Conservation (phyloP, 2,888 invertebrate genomes). For the Rhagophthalmus giganteus region DNA sequence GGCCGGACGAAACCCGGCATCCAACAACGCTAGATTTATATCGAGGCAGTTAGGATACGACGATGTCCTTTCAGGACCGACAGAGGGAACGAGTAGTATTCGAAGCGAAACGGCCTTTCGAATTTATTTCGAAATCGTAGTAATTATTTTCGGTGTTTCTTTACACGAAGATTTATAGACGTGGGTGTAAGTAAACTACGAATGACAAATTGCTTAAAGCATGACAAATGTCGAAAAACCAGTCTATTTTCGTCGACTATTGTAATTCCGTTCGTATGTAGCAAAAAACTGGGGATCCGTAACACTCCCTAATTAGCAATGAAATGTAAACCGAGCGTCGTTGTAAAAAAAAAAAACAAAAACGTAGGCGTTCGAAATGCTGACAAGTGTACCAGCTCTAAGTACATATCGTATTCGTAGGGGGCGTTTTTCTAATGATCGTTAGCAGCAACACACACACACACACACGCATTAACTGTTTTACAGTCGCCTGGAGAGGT, state of each 20-base stretch:
- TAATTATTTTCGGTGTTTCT: too few relatives aligned
- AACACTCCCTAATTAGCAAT: slow-evolving; percentile 5
- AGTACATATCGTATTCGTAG: slow-evolving; percentile 3
- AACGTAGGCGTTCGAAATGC: slow-evolving; percentile 8
- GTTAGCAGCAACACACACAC: slow-evolving; percentile 30
- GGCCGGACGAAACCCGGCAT: too few relatives aligned
- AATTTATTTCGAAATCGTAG: too few relatives aligned
- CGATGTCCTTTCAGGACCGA: too few relatives aligned
- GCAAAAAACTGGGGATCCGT: background rate
- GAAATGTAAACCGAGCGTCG: background rate
- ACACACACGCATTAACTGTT: slow-evolving; percentile 35
- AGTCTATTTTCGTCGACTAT: background rate
- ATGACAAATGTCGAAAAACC: background rate
- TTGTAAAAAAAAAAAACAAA: too few relatives aligned
- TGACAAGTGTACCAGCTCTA: slow-evolving; percentile 8
- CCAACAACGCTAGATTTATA: too few relatives aligned
- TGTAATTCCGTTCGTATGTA: background rate
- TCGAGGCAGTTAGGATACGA: too few relatives aligned
- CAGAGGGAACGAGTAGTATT: too few relatives aligned
- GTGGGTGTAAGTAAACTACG: too few relatives aligned
- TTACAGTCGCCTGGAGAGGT: slow-evolving; percentile 23
- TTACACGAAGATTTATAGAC: too few relatives aligned
- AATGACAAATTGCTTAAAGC: background rate
- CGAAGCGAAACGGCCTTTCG: too few relatives aligned
- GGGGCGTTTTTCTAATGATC: slow-evolving; percentile 26